Evolutionary conservation across 2,888 invertebrate genomes (phyloP), one percentile per base, ranked within the genome.

Genomic region (Drosophila fulvimacula): DNA sequence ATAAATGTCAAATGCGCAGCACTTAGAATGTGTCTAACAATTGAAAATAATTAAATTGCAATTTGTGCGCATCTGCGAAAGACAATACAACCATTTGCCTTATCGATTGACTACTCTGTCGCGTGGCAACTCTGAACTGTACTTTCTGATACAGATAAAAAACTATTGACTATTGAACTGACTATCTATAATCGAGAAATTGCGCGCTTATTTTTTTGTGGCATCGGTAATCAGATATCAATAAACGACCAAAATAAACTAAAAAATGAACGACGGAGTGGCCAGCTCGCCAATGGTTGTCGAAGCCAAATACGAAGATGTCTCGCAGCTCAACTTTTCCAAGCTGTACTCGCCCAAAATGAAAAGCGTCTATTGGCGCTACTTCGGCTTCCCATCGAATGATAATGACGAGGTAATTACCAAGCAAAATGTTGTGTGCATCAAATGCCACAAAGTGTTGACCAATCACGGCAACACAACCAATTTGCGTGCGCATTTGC

Each of bases 391-490:
- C 72, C 92, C 92, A n/a, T 89, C 92, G 2, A 89, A 92, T 65
- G 91, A 91, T 56, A 81, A 91, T 48, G 88, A 90, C 73, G 89
- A 90, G 69, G 92, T 93, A 58, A 90, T 92, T 59, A 92, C 93
- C 38, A 92, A 92, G 70, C 90, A 91, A 62, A 92, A 91, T 69
- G 90, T 92, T 19, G 89, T 93, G 0, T 92, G 92, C 61, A 90
- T 91, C 6, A 75, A 93, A 9, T 92, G 92, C 70, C 90, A 90
- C 69, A 84, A 88, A 32, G 85, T 91, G 13, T 66, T 92, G 48
- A 90, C 91, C 19, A 93, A 92, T 48, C 92, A 93, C 48, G 92
- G 91, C 13, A 92, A 92, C 49, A 92, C 92, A 2, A 92, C 92
- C 58, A 92, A 92, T 67, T 78, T 92, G 48, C 90, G 92, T 1